Evolutionary conservation across 2,888 invertebrate genomes (phyloP).

Genomic region (Rugalucina vietnamica): DNA sequence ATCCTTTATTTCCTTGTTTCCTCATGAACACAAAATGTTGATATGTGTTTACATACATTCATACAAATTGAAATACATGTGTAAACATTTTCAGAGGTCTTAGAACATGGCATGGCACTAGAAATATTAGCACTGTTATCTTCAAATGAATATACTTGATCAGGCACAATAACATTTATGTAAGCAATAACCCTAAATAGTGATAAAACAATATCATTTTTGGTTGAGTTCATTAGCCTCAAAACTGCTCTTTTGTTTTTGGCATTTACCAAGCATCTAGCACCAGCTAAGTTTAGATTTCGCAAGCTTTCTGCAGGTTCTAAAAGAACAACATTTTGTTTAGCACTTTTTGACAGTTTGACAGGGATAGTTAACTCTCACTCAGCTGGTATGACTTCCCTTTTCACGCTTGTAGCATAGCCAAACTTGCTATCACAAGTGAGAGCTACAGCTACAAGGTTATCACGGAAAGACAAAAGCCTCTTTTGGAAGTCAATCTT

Average conservation of each 20-base stretch:
- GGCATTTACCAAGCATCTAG: conserved; percentile 17
- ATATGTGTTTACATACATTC: too few relatives aligned
- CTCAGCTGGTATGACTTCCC: conserved; percentile 8
- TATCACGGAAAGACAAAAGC: conserved; percentile 13
- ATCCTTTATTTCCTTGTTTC: too few relatives aligned
- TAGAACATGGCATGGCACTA: too few relatives aligned
- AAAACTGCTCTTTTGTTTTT: conserved; percentile 14
- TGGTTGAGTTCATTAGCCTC: conserved; percentile 35
- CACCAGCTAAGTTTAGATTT: conserved; percentile 17
- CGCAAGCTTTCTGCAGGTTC: conserved; percentile 25
- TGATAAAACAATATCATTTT: neutral
- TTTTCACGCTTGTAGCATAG: conserved; percentile 14
- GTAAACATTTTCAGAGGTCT: too few relatives aligned
- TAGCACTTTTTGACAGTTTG: neutral
- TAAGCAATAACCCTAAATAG: neutral
- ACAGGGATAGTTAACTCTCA: conserved; percentile 33
- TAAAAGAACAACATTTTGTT: conserved; percentile 11
- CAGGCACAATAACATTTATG: too few relatives aligned
- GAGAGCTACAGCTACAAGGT: conserved; percentile 2
- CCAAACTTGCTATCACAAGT: conserved; percentile 29
- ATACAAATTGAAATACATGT: too few relatives aligned
- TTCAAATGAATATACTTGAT: too few relatives aligned
- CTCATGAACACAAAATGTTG: too few relatives aligned
- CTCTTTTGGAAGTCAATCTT: conserved; percentile 34
- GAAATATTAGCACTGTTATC: too few relatives aligned